Evolutionary conservation across 2,888 invertebrate species (phyloP), one percentile per base, ranked within the genome.

Genomic region (Spatulosminthurus flaviceps): DNA sequence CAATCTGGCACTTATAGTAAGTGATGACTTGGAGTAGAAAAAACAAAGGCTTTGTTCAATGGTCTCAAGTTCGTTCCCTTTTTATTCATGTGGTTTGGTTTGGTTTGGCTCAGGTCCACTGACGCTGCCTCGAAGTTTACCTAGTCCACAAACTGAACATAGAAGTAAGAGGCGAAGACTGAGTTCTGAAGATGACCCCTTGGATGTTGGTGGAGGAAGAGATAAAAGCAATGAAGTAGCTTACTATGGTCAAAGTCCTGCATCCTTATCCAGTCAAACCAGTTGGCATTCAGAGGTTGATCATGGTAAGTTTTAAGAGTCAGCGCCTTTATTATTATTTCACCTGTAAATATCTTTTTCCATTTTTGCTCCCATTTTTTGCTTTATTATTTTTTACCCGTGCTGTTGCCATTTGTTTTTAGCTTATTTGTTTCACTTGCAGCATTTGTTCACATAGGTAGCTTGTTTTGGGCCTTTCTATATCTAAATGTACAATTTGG

Each of bases 1-100:
- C 92, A 93, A 73, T 92, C 93, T 77, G 92, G 92, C 83, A 92
- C 93, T 84, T 94, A 94, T 87, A 94, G 94, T 94, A 87, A 92
- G 93, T 90, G 9, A 41, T 70, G n/a, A n/a, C 34, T 70, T 61
- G 64, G 64, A 64, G n/a, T n/a, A n/a, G n/a, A n/a, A n/a, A n/a
- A n/a, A n/a, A n/a, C n/a, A n/a, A n/a, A n/a, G n/a, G n/a, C n/a
- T n/a, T n/a, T n/a, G n/a, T n/a, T n/a, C n/a, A n/a, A n/a, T n/a
- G n/a, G n/a, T n/a, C n/a, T n/a, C n/a, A n/a, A n/a, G n/a, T n/a
- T n/a, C n/a, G n/a, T n/a, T n/a, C n/a, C n/a, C n/a, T n/a, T n/a
- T n/a, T n/a, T n/a, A n/a, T n/a, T n/a, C n/a, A n/a, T n/a, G n/a
- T n/a, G n/a, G n/a, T n/a, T n/a, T n/a, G n/a, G n/a, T 74, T n/a